These are phyloP conservation scores for Beroe ovata DNA, from an alignment of 37 sponge, comb jelly and placozoan species.

Conservation along the genomic window DNA sequence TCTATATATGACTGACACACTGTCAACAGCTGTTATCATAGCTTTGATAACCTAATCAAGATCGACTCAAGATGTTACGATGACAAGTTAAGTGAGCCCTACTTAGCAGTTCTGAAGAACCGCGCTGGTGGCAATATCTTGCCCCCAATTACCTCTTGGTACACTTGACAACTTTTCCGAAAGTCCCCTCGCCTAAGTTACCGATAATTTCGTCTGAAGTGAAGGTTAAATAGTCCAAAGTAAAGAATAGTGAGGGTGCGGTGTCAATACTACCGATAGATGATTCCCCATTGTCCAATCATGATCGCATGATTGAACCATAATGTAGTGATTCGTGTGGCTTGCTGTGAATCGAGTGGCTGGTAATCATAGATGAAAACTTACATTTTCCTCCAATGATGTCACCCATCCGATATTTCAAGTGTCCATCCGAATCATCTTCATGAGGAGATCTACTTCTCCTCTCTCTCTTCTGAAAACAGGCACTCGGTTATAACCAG, in stretches of 20 bases:
- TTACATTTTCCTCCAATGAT: slow-evolving; percentile 59
- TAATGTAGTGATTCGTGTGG: too few species aligned
- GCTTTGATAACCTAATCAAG: too few species aligned
- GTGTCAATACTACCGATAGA: too few species aligned
- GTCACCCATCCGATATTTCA: slow-evolving; percentile 16
- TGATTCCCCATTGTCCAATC: too few species aligned
- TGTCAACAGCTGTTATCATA: too few species aligned
- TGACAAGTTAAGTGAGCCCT: too few species aligned
- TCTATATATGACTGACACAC: too few species aligned
- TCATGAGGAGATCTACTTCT: slow-evolving; percentile 32
- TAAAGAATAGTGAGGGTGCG: neutral
- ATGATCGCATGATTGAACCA: too few species aligned
- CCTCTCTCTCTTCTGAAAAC: slow-evolving; percentile 22
- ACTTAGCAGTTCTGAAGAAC: neutral
- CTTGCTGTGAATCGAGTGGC: too few species aligned
- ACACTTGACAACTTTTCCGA: slow-evolving; percentile 97
- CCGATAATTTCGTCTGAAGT: slow-evolving; percentile 82
- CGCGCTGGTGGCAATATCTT: too few species aligned
- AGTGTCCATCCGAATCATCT: slow-evolving; percentile 44
- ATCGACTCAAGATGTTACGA: too few species aligned
- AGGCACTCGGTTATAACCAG: too few species aligned
- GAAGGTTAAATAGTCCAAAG: neutral
- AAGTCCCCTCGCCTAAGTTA: slow-evolving; percentile 95
- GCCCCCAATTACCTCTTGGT: slow-evolving; percentile 76
- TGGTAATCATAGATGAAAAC: neutral